Base-by-base conservation (phyloP, 1,140 invertebrate genomes). In the Mya arenaria region DNA sequence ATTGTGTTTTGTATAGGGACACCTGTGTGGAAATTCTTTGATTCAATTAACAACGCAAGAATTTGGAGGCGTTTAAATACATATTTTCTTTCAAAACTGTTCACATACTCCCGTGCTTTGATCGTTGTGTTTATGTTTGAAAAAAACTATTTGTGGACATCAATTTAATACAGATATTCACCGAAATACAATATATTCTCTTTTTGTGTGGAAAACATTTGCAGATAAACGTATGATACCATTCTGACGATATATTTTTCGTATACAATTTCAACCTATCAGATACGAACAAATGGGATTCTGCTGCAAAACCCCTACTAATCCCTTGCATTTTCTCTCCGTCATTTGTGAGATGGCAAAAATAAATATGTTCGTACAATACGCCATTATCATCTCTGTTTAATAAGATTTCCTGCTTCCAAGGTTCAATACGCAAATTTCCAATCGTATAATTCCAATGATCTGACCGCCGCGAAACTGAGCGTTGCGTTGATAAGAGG, bases 321-420 rank as follows among this genome's bases (percentile, higher is more conserved):
- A 73, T 82, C 56, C 60, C 34, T 39, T 48, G 52, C 25, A 65
- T 74, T 74, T 74, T 65, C 56, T 56, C 62, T 82, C 71, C 36
- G 71, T 82, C 79, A 82, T 66, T 82, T 52, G 34, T 66, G 52
- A 63, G 60, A 74, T 73, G 39, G 52, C 79, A 73, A 65, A n/a
- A 82, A 82, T 73, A 82, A 82, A 73, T 82, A 82, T 82, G 72
- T 82, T 82, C 79, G 66, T 82, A 82, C 79, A 82, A 82, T 82
- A 68, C 48, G 56, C 79, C 58, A 82, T 82, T 82, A 82, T 82
- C 79, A 74, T 69, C 60, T 63, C 58, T 63, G 63, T 82, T 82
- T 73, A 82, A 82, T 82, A 82, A 82, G 79, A 82, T 74, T 74
- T 73, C 28, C 69, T 56, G 60, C 68, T 62, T 82, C 62, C 79